Evolutionary conservation across 1,140 invertebrate species (phyloP), one percentile per base, ranked within the genome.

Genomic region (Achatina immaculata): DNA sequence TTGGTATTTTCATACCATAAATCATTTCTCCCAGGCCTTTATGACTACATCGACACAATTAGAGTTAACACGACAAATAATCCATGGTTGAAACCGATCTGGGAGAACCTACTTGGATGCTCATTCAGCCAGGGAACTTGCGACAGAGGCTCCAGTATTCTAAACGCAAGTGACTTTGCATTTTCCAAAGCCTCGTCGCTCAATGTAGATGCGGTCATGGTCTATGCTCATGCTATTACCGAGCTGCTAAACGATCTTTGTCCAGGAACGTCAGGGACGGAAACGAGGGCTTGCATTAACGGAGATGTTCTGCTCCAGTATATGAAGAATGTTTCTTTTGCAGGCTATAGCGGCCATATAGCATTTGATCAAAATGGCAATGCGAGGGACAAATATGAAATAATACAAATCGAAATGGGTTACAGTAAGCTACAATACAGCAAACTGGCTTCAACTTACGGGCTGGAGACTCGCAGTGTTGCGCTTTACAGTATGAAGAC

Each of bases 191-290:
- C 42, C n/a, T 7, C 62, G 66, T 66, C 76, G 9, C 34, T 78
- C 6, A n/a, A 28, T 11, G 42, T 78, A 9, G 76, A 78, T 43
- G 34, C 62, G n/a, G 76, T 78, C 4, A 65, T 65, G 38, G 48
- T 58, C 19, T 78, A 66, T 66, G 76, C 77, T 19, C 42, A 69
- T 51, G 77, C 77, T 4, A 66, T 65, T 11, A 65, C 68, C n/a
- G 71, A 34, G 7, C 31, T 79, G 38, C 19, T 79, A 7, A 7
- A 9, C 21, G 77, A 69, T 4, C 31, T 45, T 19, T 69, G 77
- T 31, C 77, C 77, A 40, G 66, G 19, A 9, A 34, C n/a, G 65
- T 45, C 45, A 40, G 40, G 16, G 16, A 14, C 3, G 28, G 1
- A 28, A 45, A n/a, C n/a, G n/a, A n/a, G n/a, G n/a, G n/a, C n/a